phyloP scores from a whole-genome alignment of 2,797 vertebrate genomes.

The Gouania willdenowi region DNA sequence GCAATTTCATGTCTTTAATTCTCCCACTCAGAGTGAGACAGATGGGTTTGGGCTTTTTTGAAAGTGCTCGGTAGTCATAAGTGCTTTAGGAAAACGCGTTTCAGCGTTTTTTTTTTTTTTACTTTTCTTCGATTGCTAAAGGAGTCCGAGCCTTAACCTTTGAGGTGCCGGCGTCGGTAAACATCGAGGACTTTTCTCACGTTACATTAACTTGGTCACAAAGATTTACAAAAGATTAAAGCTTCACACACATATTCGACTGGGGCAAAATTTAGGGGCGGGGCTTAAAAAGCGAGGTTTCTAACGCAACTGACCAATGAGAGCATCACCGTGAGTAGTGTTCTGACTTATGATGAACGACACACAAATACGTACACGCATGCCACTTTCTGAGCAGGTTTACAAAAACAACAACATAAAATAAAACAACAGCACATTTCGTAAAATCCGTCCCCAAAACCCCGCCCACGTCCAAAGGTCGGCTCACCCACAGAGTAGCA shows the following conservation, averaged over 20 bases:
- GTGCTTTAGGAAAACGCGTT: too few relatives aligned
- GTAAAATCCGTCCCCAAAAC: slow-evolving; percentile 41
- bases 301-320: slow-evolving; percentile 39
- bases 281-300: neutral
- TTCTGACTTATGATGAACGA: slow-evolving; percentile 18
- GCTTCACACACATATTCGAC: slow-evolving; percentile 23
- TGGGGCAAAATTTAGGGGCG: neutral
- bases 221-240: slow-evolving; percentile 38
- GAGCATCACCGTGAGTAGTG: slow-evolving; percentile 34
- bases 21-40: too few relatives aligned
- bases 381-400: slow-evolving; percentile 60
- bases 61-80: too few relatives aligned
- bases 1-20: too few relatives aligned
- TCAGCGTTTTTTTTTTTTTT: too few relatives aligned
- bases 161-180: too few relatives aligned
- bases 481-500: slow-evolving; percentile 39
- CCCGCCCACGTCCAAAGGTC: slow-evolving; percentile 39
- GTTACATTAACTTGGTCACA: slow-evolving; percentile 42
- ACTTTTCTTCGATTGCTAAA: too few relatives aligned
- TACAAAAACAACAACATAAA: slow-evolving; percentile 33
- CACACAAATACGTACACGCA: slow-evolving; percentile 33
- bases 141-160: too few relatives aligned
- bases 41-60: too few relatives aligned
- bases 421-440: slow-evolving; percentile 56
- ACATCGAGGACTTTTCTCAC: slow-evolving; percentile 5